phyloP scores from a whole-genome alignment of 2,888 invertebrate genomes.

The Drosophila rubida region DNA sequence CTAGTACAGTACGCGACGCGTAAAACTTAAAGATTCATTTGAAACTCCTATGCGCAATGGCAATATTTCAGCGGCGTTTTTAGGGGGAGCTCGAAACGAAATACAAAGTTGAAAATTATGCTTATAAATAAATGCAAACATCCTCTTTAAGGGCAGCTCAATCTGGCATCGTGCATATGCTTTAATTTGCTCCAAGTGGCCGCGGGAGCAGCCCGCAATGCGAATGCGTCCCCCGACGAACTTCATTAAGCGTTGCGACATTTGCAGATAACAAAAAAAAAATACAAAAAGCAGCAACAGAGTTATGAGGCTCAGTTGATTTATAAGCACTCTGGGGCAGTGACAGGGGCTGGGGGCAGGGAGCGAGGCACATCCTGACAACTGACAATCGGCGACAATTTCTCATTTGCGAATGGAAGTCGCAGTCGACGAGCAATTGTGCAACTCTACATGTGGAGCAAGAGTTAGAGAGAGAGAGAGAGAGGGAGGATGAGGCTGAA shows the following conservation, averaged over 20 bases:
- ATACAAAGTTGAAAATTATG: conserved; percentile 30
- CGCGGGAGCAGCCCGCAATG: no score
- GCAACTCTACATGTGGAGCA: conserved; percentile 43
- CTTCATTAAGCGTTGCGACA: conserved; percentile 59
- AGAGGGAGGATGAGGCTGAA: neutral
- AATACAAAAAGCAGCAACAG: conserved; percentile 3
- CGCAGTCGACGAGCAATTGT: conserved; percentile 70
- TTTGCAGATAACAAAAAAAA: conserved; percentile 30
- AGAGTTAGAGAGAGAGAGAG: neutral
- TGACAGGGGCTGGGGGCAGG: neutral
- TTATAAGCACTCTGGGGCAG: conserved; percentile 49
- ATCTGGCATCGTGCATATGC: conserved; percentile 40
- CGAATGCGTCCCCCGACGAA: conserved; percentile 25
- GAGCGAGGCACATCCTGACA: conserved; percentile 26
- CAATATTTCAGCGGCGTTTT: conserved; percentile 19
- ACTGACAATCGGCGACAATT: conserved; percentile 73
- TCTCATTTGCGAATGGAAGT: conserved; percentile 58
- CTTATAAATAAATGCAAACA: conserved; percentile 63
- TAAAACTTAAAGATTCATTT: neutral
- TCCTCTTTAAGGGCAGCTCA: conserved; percentile 56
- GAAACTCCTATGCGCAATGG: neutral
- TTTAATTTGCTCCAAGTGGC: conserved; percentile 35
- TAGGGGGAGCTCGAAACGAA: conserved; percentile 49
- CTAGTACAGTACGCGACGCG: neutral
- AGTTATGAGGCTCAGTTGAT: conserved; percentile 66